Evolutionary conservation across 2,113 vertebrate genomes (phyloP).

Genomic region (Chloebia gouldiae): DNA sequence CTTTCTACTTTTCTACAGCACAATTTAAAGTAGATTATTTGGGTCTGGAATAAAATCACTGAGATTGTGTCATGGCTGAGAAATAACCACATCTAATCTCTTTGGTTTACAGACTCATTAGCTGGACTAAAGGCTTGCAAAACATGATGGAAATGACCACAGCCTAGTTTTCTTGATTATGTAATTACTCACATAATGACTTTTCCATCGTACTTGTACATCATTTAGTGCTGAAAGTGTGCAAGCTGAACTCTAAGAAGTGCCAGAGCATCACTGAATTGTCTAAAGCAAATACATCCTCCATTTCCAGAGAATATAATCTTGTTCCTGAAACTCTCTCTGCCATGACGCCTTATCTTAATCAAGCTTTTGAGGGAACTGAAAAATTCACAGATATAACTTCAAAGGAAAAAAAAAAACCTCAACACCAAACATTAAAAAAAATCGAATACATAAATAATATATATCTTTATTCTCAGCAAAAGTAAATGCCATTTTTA

Average conservation of each 20-base stretch:
- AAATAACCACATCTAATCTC: not conserved
- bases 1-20: not conserved
- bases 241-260: not conserved
- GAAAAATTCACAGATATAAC: not conserved
- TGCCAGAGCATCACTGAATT: not conserved
- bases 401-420: not conserved
- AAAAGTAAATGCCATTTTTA: not conserved
- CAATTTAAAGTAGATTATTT: not conserved
- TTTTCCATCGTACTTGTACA: not conserved
- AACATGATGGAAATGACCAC: not conserved
- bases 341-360: not conserved
- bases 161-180: not conserved
- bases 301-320: not conserved
- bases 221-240: not conserved
- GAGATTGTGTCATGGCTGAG: not conserved
- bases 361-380: not conserved
- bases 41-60: not conserved
- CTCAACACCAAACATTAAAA: not conserved
- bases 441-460: not conserved
- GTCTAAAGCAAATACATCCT: not conserved
- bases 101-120: not conserved
- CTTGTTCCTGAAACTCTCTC: not conserved
- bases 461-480: fast-evolving
- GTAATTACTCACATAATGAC: not conserved
- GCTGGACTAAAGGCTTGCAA: not conserved